Evolutionary conservation across 2,888 invertebrate genomes (phyloP).

Genomic region (Eristalinus sepulchralis): DNA sequence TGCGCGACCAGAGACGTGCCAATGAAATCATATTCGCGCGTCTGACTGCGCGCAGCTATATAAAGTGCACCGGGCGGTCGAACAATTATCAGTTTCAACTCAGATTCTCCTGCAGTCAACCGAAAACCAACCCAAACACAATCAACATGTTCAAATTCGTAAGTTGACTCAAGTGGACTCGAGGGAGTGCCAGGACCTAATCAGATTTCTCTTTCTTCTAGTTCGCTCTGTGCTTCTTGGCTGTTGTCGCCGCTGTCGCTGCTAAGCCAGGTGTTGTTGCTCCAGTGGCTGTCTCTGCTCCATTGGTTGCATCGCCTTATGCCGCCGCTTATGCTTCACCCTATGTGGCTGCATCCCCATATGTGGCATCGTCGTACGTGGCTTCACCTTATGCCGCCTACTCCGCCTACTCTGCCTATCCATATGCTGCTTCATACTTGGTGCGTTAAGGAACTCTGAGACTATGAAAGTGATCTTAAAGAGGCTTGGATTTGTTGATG

Average conservation of each 20-base stretch:
- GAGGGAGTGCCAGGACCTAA: not conserved
- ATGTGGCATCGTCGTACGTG: constrained; percentile 71
- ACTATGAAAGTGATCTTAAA: not conserved
- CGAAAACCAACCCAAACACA: constrained; percentile 20
- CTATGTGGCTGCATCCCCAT: constrained; percentile 73
- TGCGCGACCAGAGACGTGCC: not conserved
- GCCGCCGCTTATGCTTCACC: constrained; percentile 67
- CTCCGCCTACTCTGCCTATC: constrained; percentile 63
- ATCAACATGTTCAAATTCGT: constrained; percentile 78
- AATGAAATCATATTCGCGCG: not conserved
- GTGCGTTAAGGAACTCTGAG: constrained; percentile 58
- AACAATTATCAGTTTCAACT: constrained; percentile 28
- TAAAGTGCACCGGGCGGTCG: not conserved
- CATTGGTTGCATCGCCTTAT: constrained; percentile 71
- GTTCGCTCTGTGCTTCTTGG: constrained; percentile 74
- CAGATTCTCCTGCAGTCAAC: not conserved
- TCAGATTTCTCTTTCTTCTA: not conserved
- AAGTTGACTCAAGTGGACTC: constrained; percentile 70
- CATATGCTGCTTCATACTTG: constrained; percentile 69
- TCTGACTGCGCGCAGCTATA: not conserved
- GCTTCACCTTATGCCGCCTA: constrained; percentile 73
- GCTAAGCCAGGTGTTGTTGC: constrained; percentile 75
- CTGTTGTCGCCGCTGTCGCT: constrained; percentile 74
- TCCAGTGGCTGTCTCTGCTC: constrained; percentile 73
- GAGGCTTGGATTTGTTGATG: constrained; percentile 1